These are phyloP conservation scores for Harpagifer antarcticus DNA, from an alignment of 2,797 vertebrate species.

Conservation along the genomic window DNA sequence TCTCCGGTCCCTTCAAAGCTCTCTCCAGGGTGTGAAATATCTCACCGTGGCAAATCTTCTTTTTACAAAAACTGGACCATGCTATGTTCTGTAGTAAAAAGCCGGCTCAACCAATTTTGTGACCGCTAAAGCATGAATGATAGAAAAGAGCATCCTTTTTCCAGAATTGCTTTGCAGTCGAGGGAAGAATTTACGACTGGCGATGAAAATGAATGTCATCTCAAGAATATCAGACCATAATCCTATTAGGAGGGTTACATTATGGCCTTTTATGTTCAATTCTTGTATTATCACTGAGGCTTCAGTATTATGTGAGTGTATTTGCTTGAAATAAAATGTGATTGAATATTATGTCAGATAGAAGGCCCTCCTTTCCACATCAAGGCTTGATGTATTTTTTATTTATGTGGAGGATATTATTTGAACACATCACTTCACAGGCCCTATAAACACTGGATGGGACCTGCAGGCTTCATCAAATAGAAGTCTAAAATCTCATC, in stretches of 20 bases:
- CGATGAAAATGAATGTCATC: constrained; percentile 51
- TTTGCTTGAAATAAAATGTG: constrained; percentile 22
- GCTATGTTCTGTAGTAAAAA: constrained; percentile 27
- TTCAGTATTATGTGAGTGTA: constrained; percentile 6
- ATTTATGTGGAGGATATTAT: constrained; percentile 5
- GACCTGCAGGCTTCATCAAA: constrained; percentile 7
- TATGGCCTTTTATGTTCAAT: constrained; percentile 17
- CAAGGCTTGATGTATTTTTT: constrained; percentile 10
- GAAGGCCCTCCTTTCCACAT: constrained; percentile 40
- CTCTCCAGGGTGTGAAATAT: constrained; percentile 53
- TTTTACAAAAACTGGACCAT: constrained; percentile 52
- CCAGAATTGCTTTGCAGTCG: constrained; percentile 56
- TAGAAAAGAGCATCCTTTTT: constrained; percentile 38
- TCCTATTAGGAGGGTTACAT: constrained; percentile 44
- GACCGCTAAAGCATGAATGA: constrained; percentile 55
- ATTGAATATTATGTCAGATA: constrained; percentile 21
- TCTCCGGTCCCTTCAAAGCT: constrained; percentile 69
- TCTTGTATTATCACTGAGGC: constrained; percentile 5
- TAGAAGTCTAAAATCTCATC: background rate
- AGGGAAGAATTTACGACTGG: constrained; percentile 61
- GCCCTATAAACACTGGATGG: constrained; percentile 5
- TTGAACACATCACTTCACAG: background rate
- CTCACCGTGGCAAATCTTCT: constrained; percentile 58
- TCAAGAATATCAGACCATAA: constrained; percentile 29
- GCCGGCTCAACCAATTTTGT: constrained; percentile 41